phyloP scores from a whole-genome alignment of 2,113 vertebrate genomes.

The Halcyon senegalensis region DNA sequence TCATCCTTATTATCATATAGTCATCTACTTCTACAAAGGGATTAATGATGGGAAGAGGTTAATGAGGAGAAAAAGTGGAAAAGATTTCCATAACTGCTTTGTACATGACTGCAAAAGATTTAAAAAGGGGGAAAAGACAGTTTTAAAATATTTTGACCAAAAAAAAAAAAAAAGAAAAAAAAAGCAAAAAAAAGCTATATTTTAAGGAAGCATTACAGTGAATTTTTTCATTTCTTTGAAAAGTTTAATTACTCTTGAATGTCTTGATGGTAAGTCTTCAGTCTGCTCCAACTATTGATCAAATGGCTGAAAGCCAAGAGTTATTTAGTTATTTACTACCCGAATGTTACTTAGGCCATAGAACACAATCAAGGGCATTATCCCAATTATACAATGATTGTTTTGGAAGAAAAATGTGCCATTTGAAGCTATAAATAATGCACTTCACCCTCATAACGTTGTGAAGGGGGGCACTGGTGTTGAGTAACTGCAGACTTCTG shows the following conservation, averaged over 20 bases:
- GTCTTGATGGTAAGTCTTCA: neutral
- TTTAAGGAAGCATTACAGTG: neutral
- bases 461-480: neutral
- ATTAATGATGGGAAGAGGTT: neutral
- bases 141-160: neutral
- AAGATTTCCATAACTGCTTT: neutral
- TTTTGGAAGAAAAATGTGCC: conserved; percentile 5
- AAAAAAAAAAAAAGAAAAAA: no score
- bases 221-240: neutral
- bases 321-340: conserved; percentile 33
- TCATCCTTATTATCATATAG: no score
- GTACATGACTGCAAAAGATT: neutral
- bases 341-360: conserved; percentile 6
- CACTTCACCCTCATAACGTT: neutral
- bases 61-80: neutral
- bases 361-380: neutral
- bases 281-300: neutral
- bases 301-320: conserved; percentile 4
- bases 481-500: neutral
- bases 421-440: conserved; percentile 60
- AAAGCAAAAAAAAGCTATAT: neutral
- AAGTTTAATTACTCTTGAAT: neutral
- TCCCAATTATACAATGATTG: neutral
- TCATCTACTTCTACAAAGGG: neutral
- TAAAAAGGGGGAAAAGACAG: neutral